phyloP scores from a whole-genome alignment of 2,113 vertebrate genomes.

The Ctenomys sociabilis region DNA sequence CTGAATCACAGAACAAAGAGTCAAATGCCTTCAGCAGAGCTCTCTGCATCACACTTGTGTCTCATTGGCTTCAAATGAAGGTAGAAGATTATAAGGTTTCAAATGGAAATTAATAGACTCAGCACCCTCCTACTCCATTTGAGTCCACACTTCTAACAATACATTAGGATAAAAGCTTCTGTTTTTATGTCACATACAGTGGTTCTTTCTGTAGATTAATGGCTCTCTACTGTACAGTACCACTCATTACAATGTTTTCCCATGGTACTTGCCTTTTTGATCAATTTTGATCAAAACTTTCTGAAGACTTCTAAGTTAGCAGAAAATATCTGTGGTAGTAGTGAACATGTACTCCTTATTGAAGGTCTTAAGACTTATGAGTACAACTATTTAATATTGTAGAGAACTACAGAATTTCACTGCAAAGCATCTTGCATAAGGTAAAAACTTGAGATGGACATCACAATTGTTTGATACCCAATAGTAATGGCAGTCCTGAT shows the following conservation, averaged over 20 bases:
- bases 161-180: not conserved
- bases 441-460: not conserved
- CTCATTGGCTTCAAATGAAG: not conserved
- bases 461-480: not conserved
- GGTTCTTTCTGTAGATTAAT: not conserved
- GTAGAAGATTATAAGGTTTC: not conserved
- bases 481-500: not conserved
- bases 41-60: not conserved
- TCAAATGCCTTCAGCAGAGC: not conserved
- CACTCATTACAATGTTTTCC: not conserved
- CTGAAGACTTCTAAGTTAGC: not conserved
- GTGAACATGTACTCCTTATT: not conserved
- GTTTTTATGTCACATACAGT: not conserved
- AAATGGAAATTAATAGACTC: not conserved
- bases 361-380: not conserved
- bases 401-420: not conserved
- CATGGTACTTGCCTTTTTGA: not conserved
- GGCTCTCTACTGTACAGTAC: not conserved
- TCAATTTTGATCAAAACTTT: not conserved
- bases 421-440: not conserved
- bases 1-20: not conserved
- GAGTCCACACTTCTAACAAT: not conserved
- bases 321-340: not conserved
- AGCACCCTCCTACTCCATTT: not conserved
- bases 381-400: not conserved